Evolutionary conservation across 2,888 invertebrate species (phyloP).

Genomic region (Epistrophe grossulariae): DNA sequence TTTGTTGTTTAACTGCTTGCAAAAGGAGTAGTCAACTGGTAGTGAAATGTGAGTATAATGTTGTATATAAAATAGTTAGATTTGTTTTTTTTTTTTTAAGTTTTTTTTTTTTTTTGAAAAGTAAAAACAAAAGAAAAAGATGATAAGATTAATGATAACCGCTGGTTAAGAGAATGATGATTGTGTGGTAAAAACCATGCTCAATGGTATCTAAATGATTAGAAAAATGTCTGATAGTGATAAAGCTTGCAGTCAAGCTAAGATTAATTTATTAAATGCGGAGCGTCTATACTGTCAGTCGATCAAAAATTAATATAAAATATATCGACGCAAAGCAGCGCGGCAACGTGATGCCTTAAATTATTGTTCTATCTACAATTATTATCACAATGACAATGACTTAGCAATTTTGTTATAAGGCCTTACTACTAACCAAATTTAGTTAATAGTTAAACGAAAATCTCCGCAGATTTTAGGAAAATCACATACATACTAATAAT

Average conservation of each 20-base stretch:
- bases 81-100: neutral
- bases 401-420: no score
- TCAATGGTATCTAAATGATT: neutral
- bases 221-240: neutral
- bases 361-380: no score
- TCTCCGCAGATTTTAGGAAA: no score
- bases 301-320: no score
- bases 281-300: slow-evolving; percentile 1
- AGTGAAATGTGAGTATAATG: neutral
- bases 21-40: slow-evolving; percentile 38
- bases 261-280: neutral
- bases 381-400: no score
- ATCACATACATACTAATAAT: no score
- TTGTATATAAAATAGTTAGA: slow-evolving; percentile 16
- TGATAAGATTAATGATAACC: slow-evolving; percentile 29
- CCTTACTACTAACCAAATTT: no score
- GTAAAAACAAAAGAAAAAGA: neutral
- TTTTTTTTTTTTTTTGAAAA: neutral
- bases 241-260: neutral
- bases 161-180: neutral
- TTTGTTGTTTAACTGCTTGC: slow-evolving; percentile 35
- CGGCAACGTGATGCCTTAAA: no score
- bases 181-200: slow-evolving; percentile 11
- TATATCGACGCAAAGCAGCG: no score
- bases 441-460: no score